phyloP scores from a whole-genome alignment of 2,888 invertebrate genomes.

The Lampropteryx suffumata region DNA sequence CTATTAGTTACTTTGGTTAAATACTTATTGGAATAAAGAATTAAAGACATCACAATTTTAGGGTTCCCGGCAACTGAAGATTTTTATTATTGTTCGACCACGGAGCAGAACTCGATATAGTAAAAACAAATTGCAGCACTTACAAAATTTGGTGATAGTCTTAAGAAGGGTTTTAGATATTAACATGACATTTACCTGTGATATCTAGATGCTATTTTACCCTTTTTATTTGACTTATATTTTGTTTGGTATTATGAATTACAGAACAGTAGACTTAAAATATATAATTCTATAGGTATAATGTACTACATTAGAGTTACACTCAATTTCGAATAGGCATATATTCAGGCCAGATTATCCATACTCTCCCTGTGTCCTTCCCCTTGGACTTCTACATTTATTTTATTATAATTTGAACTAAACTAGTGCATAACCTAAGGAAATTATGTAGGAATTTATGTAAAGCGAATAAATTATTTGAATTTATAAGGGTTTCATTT shows the following conservation, averaged over 20 bases:
- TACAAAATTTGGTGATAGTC: no score
- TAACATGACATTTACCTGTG: no score
- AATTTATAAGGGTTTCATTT: conserved; percentile 78
- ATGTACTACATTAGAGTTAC: no score
- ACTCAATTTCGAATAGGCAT: neutral
- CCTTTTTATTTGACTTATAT: no score
- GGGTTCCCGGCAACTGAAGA: neutral
- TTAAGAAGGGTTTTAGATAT: no score
- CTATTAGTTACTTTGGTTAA: neutral
- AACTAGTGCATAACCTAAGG: conserved; percentile 37
- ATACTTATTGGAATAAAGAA: no score
- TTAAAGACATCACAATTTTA: neutral
- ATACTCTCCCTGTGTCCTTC: conserved; percentile 39
- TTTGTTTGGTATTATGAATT: no score
- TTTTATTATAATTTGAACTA: conserved; percentile 18
- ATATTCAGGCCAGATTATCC: conserved; percentile 33
- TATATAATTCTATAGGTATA: no score
- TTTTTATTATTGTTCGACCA: neutral
- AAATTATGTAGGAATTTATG: conserved; percentile 48
- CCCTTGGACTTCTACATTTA: conserved; percentile 44
- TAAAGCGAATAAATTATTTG: conserved; percentile 66
- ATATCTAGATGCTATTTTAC: no score
- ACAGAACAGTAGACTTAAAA: no score
- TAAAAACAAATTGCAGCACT: neutral
- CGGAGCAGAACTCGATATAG: neutral